These are phyloP conservation scores for Sinonovacula constricta DNA, from an alignment of 1,140 invertebrate genomes.

Conservation along the genomic window DNA sequence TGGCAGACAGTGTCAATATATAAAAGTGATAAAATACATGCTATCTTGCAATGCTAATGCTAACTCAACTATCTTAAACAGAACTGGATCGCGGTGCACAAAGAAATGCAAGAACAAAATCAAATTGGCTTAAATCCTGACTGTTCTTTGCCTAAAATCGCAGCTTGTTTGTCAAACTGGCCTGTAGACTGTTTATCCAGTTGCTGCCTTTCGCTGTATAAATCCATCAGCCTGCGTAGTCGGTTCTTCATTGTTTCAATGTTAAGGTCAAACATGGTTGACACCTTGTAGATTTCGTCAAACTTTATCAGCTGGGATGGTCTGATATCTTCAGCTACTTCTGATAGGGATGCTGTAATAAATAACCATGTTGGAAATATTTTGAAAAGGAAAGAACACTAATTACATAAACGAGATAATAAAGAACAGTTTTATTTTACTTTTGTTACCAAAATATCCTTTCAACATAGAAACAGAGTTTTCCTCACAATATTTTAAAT, in stretches of 20 bases:
- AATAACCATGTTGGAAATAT: slow-evolving; percentile 10
- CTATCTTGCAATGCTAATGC: too few species aligned
- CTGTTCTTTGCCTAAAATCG: background rate
- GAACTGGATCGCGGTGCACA: too few species aligned
- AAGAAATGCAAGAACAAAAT: too few species aligned
- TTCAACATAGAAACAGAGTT: background rate
- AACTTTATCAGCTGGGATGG: slow-evolving; percentile 86
- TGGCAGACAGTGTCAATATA: too few species aligned
- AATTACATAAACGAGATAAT: background rate
- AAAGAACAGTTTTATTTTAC: background rate
- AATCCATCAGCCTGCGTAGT: slow-evolving; percentile 70
- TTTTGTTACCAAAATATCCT: background rate
- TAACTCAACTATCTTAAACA: too few species aligned
- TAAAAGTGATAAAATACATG: too few species aligned
- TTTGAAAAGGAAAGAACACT: slow-evolving; percentile 5
- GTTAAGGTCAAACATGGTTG: slow-evolving; percentile 67
- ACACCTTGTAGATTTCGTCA: slow-evolving; percentile 80
- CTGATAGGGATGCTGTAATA: slow-evolving; percentile 62
- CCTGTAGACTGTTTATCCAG: slow-evolving; percentile 2
- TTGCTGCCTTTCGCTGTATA: slow-evolving; percentile 56
- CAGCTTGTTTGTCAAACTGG: background rate
- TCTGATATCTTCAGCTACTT: slow-evolving; percentile 83
- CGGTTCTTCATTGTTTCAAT: slow-evolving; percentile 66
- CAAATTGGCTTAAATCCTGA: too few species aligned
- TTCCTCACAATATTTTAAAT: background rate